Base-by-base conservation (phyloP, 1,140 invertebrate genomes). In the Aphaenogaster ashmeadi region DNA sequence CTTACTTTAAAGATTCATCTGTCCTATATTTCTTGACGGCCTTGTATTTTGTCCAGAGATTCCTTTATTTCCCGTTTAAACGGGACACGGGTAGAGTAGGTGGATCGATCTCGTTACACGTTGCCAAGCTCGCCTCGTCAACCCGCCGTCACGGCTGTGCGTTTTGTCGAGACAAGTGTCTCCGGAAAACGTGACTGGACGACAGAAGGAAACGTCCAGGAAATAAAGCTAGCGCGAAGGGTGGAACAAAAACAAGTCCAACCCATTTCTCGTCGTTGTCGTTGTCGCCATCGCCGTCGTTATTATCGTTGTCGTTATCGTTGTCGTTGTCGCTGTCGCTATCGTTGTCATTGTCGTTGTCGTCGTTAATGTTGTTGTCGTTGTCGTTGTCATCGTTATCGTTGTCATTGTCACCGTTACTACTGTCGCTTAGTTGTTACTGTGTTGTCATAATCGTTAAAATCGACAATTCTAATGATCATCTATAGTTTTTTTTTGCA, bases 121-220 rank as follows among this genome's bases (percentile, higher is more conserved):
- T 60, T 69, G 67, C 56, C 79, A 52, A 69, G 66, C 36, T 87
- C 21, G 21, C 79, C 66, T 87, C 79, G 66, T 87, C 79, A 66
- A 74, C 60, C 38, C 27, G 38, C 78, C 66, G 84, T 66, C 78
- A 89, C 62, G 72, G 79, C 47, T 74, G 47, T 64, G 47, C 86
- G 75, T 88, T 90, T 86, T 79, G 80, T 81, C 80, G 81, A 36
- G 81, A 86, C 86, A 88, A 89, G 88, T 87, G 88, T 72, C 36
- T 78, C 58, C 88, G 44, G 41, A 38, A 75, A 83, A 90, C 89
- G 89, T 91, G 89, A 91, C 90, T 88, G 77, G 87, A 90, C 87
- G 89, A 81, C 87, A 60, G 81, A 90, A 86, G 64, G 72, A 86
- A 85, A 88, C 47, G 83, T 90, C 66, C 62, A 52, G 77, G 77